Conservation (phyloP, 2,113 vertebrate species). For the Syngnathoides biaculeatus region DNA sequence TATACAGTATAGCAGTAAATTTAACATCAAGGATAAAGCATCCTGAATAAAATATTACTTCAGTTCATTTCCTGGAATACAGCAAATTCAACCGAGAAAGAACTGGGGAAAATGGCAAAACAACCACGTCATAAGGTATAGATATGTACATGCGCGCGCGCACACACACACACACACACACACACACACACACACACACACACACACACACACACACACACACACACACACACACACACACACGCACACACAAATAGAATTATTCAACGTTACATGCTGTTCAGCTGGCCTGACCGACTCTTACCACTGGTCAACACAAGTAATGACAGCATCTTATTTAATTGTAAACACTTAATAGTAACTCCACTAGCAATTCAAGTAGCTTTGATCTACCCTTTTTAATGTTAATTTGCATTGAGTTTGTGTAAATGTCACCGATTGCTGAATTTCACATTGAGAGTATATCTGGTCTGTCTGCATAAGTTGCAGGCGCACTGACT, state of each 20-base stretch:
- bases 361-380: not conserved
- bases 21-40: slow-evolving; percentile 56
- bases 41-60: slow-evolving; percentile 42
- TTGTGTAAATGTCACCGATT: too few relatives aligned
- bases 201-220: too few relatives aligned
- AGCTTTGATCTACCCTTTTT: not conserved
- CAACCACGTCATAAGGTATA: slow-evolving; percentile 13
- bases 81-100: slow-evolving; percentile 6
- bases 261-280: not conserved
- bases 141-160: too few relatives aligned
- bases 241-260: too few relatives aligned
- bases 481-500: not conserved
- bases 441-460: too few relatives aligned
- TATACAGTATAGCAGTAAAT: slow-evolving; percentile 55
- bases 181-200: too few relatives aligned
- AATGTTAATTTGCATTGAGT: too few relatives aligned
- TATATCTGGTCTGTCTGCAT: not conserved
- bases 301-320: not conserved
- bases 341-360: not conserved
- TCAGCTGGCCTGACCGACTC: not conserved
- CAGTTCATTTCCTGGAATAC: slow-evolving; percentile 11
- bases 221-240: too few relatives aligned
- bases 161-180: not conserved
- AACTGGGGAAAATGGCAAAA: slow-evolving; percentile 28
- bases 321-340: not conserved